phyloP scores from a whole-genome alignment of 2,113 vertebrate genomes.

The Galbula dea region DNA sequence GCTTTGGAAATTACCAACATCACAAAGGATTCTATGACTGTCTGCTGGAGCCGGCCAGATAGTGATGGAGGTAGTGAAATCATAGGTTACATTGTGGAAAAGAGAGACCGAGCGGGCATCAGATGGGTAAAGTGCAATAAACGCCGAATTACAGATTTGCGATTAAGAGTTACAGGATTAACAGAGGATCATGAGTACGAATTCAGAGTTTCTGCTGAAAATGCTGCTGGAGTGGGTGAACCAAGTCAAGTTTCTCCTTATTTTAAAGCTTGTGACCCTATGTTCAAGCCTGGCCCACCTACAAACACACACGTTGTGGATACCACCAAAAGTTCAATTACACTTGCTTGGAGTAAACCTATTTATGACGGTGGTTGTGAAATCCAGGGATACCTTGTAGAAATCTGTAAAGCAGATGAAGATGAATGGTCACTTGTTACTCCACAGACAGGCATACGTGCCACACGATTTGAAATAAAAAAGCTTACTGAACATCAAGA shows the following conservation, averaged over 20 bases:
- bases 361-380: conserved; percentile 97
- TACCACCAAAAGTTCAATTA: conserved; percentile 85
- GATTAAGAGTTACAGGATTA: conserved; percentile 92
- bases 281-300: conserved; percentile 93
- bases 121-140: conserved; percentile 98
- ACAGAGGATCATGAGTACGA: conserved; percentile 98
- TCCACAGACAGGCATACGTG: conserved; percentile 84
- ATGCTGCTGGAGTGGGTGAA: conserved; percentile 90
- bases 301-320: conserved; percentile 86
- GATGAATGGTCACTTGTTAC: conserved; percentile 94
- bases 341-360: conserved; percentile 88
- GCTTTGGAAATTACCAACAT: conserved; percentile 91
- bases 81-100: conserved; percentile 91
- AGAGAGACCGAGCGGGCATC: conserved; percentile 92
- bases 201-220: conserved; percentile 96
- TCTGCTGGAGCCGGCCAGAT: conserved; percentile 93
- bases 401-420: conserved; percentile 95
- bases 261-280: conserved; percentile 92
- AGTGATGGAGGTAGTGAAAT: conserved; percentile 94
- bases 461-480: conserved; percentile 86
- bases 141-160: conserved; percentile 91
- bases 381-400: conserved; percentile 91
- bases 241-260: conserved; percentile 86
- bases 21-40: conserved; percentile 95
- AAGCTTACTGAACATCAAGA: conserved; percentile 94